phyloP scores from a whole-genome alignment of 2,888 invertebrate species.

The Tipula lateralis region DNA sequence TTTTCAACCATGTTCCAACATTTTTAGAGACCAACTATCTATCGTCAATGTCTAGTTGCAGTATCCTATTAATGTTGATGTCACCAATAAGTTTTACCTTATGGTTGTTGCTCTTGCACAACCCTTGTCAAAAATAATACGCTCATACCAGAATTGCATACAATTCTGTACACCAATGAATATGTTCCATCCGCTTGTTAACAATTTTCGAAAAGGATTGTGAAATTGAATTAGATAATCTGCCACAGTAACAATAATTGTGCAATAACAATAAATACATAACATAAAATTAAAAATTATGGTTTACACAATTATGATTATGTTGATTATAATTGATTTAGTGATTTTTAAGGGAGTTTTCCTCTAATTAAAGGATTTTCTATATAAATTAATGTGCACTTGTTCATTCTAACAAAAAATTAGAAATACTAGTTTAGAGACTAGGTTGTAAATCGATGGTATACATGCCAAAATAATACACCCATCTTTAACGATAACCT shows the following conservation, averaged over 20 bases:
- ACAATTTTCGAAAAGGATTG: too few species aligned
- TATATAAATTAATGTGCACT: neutral
- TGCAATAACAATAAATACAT: neutral
- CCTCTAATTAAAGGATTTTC: neutral
- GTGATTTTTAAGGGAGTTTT: neutral
- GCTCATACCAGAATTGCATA: too few species aligned
- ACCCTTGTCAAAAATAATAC: too few species aligned
- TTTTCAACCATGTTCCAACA: too few species aligned
- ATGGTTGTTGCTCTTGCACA: too few species aligned
- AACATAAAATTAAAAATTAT: neutral
- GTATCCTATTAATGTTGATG: too few species aligned
- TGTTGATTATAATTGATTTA: neutral
- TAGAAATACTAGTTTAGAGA: neutral
- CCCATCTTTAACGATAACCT: neutral
- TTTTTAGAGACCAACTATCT: too few species aligned
- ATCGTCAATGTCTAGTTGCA: too few species aligned
- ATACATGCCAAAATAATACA: neutral
- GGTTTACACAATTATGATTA: neutral
- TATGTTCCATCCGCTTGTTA: too few species aligned
- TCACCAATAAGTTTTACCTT: too few species aligned
- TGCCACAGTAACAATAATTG: neutral
- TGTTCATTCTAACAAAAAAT: neutral
- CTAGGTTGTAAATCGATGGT: neutral
- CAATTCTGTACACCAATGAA: too few species aligned
- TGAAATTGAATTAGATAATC: neutral